phyloP scores from a whole-genome alignment of 2,888 invertebrate species.

The Cryptus viduatorius region DNA sequence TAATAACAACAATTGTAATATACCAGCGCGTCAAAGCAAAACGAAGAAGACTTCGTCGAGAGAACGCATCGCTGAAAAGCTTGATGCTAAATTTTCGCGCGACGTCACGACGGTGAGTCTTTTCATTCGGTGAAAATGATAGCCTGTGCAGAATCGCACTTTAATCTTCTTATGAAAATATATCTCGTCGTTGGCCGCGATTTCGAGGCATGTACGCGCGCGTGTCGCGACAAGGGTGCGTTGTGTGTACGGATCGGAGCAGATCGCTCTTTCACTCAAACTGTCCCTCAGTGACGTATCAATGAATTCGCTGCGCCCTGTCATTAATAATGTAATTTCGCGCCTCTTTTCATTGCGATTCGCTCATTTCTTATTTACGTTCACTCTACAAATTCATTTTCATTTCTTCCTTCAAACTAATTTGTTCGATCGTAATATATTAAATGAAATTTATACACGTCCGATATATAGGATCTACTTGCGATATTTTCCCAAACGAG shows the following conservation, averaged over 20 bases:
- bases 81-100: conserved; percentile 28
- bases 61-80: conserved; percentile 46
- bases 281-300: conserved; percentile 61
- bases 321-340: not conserved
- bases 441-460: too few species aligned
- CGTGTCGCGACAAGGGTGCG: conserved; percentile 35
- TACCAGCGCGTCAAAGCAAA: not conserved
- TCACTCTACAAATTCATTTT: not conserved
- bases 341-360: not conserved
- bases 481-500: too few species aligned
- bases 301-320: conserved; percentile 42
- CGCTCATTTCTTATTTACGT: not conserved
- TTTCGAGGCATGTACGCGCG: conserved; percentile 58
- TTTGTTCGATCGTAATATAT: not conserved
- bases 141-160: not conserved
- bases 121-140: not conserved
- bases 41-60: conserved; percentile 13
- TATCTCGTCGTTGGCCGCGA: conserved; percentile 62
- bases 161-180: conserved; percentile 27
- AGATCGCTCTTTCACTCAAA: conserved; percentile 43
- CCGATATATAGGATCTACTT: too few species aligned
- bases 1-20: conserved; percentile 27
- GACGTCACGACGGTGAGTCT: conserved; percentile 61
- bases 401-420: not conserved
- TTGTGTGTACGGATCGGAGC: conserved; percentile 51